phyloP scores from a whole-genome alignment of 2,888 invertebrate genomes.

The Deilephila elpenor region DNA sequence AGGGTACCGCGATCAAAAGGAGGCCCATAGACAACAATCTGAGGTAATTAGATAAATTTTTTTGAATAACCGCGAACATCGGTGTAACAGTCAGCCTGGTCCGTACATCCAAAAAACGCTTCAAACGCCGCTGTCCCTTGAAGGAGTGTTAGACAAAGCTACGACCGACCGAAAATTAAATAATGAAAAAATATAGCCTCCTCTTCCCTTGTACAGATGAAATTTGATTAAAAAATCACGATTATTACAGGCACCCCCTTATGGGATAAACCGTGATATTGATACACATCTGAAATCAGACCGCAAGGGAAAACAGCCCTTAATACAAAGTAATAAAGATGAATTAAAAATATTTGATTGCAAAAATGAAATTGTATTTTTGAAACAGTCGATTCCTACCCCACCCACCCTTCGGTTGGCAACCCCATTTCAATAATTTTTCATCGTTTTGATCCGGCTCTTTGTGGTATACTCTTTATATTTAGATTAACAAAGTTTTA shows the following conservation, averaged over 20 bases:
- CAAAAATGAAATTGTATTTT: conserved; percentile 60
- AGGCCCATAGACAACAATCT: no score
- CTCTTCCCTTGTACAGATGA: conserved; percentile 83
- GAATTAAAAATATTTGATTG: conserved; percentile 35
- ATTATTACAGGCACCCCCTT: conserved; percentile 81
- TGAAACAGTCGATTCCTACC: conserved; percentile 75
- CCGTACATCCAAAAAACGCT: conserved; percentile 73
- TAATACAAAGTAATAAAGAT: conserved; percentile 42
- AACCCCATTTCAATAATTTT: conserved; percentile 84
- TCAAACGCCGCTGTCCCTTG: conserved; percentile 78
- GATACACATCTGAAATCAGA: conserved; percentile 36
- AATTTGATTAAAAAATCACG: conserved; percentile 86
- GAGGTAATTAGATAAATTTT: background rate
- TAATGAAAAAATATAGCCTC: conserved; percentile 84
- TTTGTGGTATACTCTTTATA: conserved; percentile 79
- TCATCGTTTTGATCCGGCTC: conserved; percentile 82
- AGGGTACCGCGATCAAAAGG: no score
- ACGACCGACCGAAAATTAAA: conserved; percentile 81
- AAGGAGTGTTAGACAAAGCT: conserved; percentile 75
- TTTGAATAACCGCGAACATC: background rate
- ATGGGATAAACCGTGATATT: conserved; percentile 62
- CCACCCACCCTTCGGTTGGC: conserved; percentile 59
- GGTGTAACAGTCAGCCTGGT: conserved; percentile 52
- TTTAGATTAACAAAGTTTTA: conserved; percentile 84
- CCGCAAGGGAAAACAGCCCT: conserved; percentile 39